Conservation (phyloP, 2,113 vertebrate genomes). For the Dryoscopus gambensis region DNA sequence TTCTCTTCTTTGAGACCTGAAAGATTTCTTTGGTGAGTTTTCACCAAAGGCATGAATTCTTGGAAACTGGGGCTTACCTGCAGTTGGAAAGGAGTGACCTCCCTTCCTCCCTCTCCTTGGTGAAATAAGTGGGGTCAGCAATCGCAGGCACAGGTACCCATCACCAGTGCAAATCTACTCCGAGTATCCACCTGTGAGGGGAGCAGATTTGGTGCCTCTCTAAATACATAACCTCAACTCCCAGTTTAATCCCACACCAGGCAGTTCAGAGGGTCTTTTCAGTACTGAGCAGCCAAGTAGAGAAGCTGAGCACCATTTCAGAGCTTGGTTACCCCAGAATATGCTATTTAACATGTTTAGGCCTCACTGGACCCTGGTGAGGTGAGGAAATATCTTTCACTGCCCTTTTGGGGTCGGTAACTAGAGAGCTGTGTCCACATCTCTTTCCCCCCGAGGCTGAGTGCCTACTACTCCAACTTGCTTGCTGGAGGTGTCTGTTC, state of each 20-base stretch:
- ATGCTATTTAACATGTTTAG: background rate
- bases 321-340: background rate
- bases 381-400: background rate
- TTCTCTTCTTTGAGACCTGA: background rate
- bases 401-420: background rate
- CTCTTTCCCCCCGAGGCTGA: background rate
- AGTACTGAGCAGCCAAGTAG: background rate
- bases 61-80: background rate
- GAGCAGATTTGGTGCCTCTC: background rate
- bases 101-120: background rate
- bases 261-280: background rate
- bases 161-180: background rate
- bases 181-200: background rate
- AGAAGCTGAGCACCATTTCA: background rate
- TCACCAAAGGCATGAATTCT: background rate
- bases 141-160: accelerated
- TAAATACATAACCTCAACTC: background rate
- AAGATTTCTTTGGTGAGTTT: background rate
- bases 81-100: background rate
- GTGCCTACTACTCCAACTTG: accelerated
- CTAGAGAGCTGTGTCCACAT: background rate
- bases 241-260: background rate
- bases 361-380: background rate
- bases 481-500: background rate
- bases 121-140: accelerated